Base-by-base conservation (phyloP, 2,888 invertebrate genomes). In the Cryptocheilus praepositus region DNA sequence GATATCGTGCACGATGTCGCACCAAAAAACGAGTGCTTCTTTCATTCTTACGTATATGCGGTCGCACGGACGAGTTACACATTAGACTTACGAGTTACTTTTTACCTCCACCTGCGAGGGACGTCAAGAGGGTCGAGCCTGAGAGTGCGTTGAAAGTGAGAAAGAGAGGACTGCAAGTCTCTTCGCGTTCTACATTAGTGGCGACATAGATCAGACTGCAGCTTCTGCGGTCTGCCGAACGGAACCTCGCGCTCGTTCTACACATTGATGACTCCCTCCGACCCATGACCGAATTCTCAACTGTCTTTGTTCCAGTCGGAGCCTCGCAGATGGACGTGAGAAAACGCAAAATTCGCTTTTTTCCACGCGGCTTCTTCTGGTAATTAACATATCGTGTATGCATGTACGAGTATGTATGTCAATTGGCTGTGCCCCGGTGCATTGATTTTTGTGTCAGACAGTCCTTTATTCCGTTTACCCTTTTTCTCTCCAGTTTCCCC, bases 21-120 rank as follows among this genome's bases (percentile, higher is more conserved):
- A 36, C 36, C 36, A 7, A 36, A 36, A 36, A 11, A 75, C 57
- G 22, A n/a, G 13, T 13, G 16, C 16, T 3, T 57, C 5, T 45
- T 57, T 18, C 43, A 16, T 59, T 64, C 58, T 76, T 74, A 74
- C 77, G 72, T 72, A 76, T 77, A 70, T 76, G 60, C 36, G 70
- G 66, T 67, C 72, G 58, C 54, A 71, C 64, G 71, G 67, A 73
- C 65, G 67, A 73, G 65, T 62, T 72, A 69, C 70, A 36, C 51
- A 71, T 62, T 28, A 36, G 51, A 64, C 28, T 53, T 52, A 63
- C 68, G 54, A 15, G 8, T 8, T 63, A 57, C 53, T 46, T 54
- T 54, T 53, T 60, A 55, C 56, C 61, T 65, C 58, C 13, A 68
- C 46, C 60, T 60, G 64, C 52, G 11, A 22, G 49, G 36, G 36